Evolutionary conservation across 1,140 invertebrate genomes (phyloP), one percentile per base, ranked within the genome.

Genomic region (Drosophila ambigua): DNA sequence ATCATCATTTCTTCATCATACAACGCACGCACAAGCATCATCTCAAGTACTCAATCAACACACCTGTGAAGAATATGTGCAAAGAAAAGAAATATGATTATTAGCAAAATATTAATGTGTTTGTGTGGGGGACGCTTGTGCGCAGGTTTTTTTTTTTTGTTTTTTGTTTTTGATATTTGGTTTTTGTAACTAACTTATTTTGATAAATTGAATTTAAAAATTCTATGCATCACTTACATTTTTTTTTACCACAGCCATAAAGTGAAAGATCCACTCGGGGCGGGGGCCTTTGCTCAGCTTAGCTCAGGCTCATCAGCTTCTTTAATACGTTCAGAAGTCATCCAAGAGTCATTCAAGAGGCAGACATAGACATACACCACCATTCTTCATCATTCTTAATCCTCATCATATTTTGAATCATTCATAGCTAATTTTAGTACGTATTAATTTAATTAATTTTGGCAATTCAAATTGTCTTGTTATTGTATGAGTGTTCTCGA

Each of bases 211-310:
- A 60, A 24, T 78, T 20, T 48, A 39, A 49, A 66, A 43, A 59
- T 71, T 79, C 62, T 62, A 65, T 60, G 43, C 60, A 74, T 74
- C 71, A 87, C 82, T 87, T 87, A 87, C 82, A 65, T 88, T 76
- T 69, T 87, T 46, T 64, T 57, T 78, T 72, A 78, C 44, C 83
- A 82, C 74, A 83, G 77, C 82, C 75, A 82, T 78, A 59, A 50
- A 51, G 35, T 64, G 31, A 54, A 65, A 65, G 52, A 55, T 76
- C 52, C 62, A 49, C 41, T 53, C 60, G 44, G 11, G 46, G 11
- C 35, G 35, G 35, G 11, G 31, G 31, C 35, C 35, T 39, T 39
- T 13, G 35, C 35, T 13, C 11, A 39, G 35, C 35, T 39, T 11
- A 35, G 31, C 31, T 35, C 53, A 52, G 49, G 44, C 35, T 62